Evolutionary conservation across 2,797 vertebrate genomes (phyloP), one percentile per base, ranked within the genome.

Genomic region (Clamator glandarius): DNA sequence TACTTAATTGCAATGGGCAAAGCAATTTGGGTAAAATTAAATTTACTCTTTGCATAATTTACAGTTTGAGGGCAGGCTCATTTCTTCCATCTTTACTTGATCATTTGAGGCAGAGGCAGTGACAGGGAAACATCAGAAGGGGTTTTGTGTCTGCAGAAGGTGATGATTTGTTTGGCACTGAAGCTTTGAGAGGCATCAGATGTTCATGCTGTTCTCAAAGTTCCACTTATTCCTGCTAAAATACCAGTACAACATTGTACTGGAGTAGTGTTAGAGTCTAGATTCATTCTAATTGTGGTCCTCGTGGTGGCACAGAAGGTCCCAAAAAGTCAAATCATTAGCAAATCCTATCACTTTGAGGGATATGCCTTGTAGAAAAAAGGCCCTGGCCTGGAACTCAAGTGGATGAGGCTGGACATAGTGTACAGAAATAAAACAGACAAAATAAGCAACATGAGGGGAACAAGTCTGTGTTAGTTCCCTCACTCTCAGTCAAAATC

Each of bases 171-270:
- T 87, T 87, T 75, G 90, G 29, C 62, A 31, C 51, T 64, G 23
- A 61, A 66, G 76, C 6, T 7, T 55, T 75, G 69, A 66, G 42
- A 78, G 58, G 35, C 76, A 69, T 87, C 87, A 66, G 29, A 64
- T 84, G 55, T 69, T 84, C 66, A 23, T 62, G 58, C 73, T 86
- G 57, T 62, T 87, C 79, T 89, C 82, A 35, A 78, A 33, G n/a
- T 58, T 91, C 85, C 50, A 29, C 29, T 91, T 29, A 23, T 11
- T 90, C 42, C 58, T 94, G 77, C 80, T 90, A 54, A 93, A 86
- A 41, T 61, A 41, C 1, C 29, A 50, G 18, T 50, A 16, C 79
- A 68, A 17, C 87, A 39, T 90, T 82, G n/a, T 78, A 46, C 0
- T 39, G 57, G 50, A 11, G 21, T 48, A 11, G 15, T 19, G 5